phyloP scores from a whole-genome alignment of 2,797 vertebrate genomes.

The Hydrophis major region DNA sequence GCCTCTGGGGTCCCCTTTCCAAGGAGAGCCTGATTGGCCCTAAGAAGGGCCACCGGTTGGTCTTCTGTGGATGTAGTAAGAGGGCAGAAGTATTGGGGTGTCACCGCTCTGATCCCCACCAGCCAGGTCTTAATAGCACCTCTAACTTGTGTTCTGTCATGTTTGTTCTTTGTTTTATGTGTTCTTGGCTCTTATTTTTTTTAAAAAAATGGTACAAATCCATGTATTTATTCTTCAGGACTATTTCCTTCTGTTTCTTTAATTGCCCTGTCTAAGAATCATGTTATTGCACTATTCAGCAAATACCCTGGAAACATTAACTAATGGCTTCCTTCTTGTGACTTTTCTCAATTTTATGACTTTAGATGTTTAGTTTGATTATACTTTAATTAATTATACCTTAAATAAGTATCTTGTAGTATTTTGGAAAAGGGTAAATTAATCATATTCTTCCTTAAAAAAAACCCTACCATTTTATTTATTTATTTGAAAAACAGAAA shows the following conservation, averaged over 20 bases:
- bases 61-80: background rate
- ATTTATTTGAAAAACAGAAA: background rate
- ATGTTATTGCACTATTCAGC: background rate
- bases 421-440: background rate
- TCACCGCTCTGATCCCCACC: background rate
- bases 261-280: background rate
- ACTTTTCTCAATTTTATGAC: background rate
- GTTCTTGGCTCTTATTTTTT: background rate
- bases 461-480: background rate
- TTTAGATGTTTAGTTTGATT: background rate
- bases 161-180: background rate
- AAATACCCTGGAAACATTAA: background rate
- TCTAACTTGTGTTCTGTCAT: background rate
- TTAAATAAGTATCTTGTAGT: background rate
- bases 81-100: background rate
- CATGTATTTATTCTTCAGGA: background rate
- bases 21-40: background rate
- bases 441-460: background rate
- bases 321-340: background rate
- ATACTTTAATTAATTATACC: background rate
- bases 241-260: background rate
- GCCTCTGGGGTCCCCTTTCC: background rate
- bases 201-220: background rate
- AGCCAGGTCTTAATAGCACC: background rate
- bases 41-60: background rate